Base-by-base conservation (phyloP, 1,140 invertebrate species). In the Dinoponera quadriceps region DNA sequence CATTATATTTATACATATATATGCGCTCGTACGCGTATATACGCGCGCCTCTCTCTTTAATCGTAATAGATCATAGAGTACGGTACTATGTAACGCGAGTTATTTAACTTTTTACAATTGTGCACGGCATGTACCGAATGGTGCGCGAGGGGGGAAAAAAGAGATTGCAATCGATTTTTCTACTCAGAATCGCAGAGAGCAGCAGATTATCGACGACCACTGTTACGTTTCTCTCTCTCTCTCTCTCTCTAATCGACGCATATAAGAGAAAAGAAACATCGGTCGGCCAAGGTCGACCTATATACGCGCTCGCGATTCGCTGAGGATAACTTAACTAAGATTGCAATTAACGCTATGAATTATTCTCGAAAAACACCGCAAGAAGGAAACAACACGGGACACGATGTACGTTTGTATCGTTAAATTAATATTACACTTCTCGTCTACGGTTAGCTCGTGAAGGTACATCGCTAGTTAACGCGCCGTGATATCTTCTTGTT, bases 21-120 rank as follows among this genome's bases (percentile, higher is more conserved):
- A 20, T 85, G 44, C 55, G 63, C 69, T 57, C 48, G 54, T 65
- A 68, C 74, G 63, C 57, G 44, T 63, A 74, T 78, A 57, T 87
- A 69, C 55, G 68, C 38, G 54, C 71, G 77, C 81, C 38, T 44
- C 20, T 59, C 68, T 84, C 68, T 82, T 84, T 75, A 22, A n/a
- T 86, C 63, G 69, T 60, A 71, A 80, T 78, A 44, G 57, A n/a
- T 88, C 27, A 14, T 73, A 86, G 38, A 44, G 63, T 63, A 69
- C 51, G 73, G 29, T 63, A 73, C 38, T 82, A 84, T 80, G 62
- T 73, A 44, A 44, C 81, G 83, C 82, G 77, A 78, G 16, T 65
- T 14, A 69, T 81, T 66, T 66, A 82, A 83, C 72, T 83, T 84
- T 88, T 83, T 88, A 88, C 85, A 87, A 80, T 82, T 68, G 27